Base-by-base conservation (phyloP, 1,140 invertebrate species). In the Halyomorpha halys region DNA sequence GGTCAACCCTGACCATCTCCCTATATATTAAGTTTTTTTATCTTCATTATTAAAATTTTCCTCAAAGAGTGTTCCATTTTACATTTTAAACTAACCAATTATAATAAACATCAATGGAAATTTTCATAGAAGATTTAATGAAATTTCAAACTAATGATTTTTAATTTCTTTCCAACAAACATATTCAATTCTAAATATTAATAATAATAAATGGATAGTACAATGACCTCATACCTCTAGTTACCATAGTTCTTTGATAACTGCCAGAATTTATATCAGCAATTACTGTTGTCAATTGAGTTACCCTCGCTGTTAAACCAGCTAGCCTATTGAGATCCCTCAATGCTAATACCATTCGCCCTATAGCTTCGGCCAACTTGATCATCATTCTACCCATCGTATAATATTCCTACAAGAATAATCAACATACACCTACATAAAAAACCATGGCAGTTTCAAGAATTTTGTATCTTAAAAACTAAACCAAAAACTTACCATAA, bases 341-440 rank as follows among this genome's bases (percentile, higher is more conserved):
- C 3, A 95, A 94, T 27, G 95, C 94, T 54, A 98, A 74, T 8
- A 98, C 90, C 23, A 98, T 77, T 49, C 95, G 82, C 9, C 95
- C 96, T 70, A 98, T 94, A 30, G 95, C 94, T 78, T 98, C 94
- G 1, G 95, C 95, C 76, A 98, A 81, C 74, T 97, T 95, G 3
- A 98, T 85, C 71, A 98, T 78, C 95, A 98, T 98, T 16, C 95
- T 80, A 0, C 96, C 96, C 76, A 90, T 94, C 15, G 90, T 94
- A 74, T 98, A 98, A 72, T 99, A 98, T 71, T 89, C 82, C 77
- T 56, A 27, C 1, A 27, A 56, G 1, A 49, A 19, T 49, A 21
- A 19, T 49, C 6, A n/a, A 49, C 47, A 49, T 1, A 21, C 6
- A n/a, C 2, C 1, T 11, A n/a, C 6, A 49, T 19, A 13, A 49